Conservation (phyloP, 2,113 vertebrate genomes). For the Triplophysa siluroides region DNA sequence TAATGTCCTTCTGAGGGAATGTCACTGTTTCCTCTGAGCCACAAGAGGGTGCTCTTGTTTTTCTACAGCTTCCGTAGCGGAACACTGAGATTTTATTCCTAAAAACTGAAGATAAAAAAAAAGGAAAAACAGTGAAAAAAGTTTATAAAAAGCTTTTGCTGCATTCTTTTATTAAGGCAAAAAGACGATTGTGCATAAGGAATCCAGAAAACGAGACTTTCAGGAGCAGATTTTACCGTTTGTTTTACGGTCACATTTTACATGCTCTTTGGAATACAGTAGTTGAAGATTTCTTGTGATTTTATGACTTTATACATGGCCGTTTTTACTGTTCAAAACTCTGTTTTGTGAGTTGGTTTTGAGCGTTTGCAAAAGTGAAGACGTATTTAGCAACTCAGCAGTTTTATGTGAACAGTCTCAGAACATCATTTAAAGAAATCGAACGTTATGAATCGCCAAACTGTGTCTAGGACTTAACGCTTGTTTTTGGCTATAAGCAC, state of each 20-base stretch:
- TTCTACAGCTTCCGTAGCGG: slow-evolving; percentile 35
- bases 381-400: slow-evolving; percentile 41
- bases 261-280: slow-evolving; percentile 55
- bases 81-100: slow-evolving; percentile 39
- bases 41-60: slow-evolving; percentile 55
- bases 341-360: slow-evolving; percentile 46
- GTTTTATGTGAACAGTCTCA: slow-evolving; percentile 48
- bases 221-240: slow-evolving; percentile 54
- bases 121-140: slow-evolving; percentile 38
- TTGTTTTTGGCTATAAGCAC: slow-evolving; percentile 28
- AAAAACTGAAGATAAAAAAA: slow-evolving; percentile 35
- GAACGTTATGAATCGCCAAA: not conserved
- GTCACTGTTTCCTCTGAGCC: slow-evolving; percentile 56
- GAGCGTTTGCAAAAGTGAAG: slow-evolving; percentile 31
- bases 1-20: slow-evolving; percentile 41
- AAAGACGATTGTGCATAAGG: slow-evolving; percentile 56
- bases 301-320: slow-evolving; percentile 58
- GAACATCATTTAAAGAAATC: slow-evolving; percentile 59
- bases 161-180: slow-evolving; percentile 60
- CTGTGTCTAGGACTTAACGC: slow-evolving; percentile 41
- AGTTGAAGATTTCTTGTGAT: slow-evolving; percentile 62
- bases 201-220: slow-evolving; percentile 53
- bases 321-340: slow-evolving; percentile 58
- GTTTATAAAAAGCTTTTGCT: slow-evolving; percentile 56
- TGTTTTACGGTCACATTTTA: slow-evolving; percentile 55